Evolutionary conservation across 2,797 vertebrate species (phyloP).

Genomic region (Rhabdophis nuchalis): DNA sequence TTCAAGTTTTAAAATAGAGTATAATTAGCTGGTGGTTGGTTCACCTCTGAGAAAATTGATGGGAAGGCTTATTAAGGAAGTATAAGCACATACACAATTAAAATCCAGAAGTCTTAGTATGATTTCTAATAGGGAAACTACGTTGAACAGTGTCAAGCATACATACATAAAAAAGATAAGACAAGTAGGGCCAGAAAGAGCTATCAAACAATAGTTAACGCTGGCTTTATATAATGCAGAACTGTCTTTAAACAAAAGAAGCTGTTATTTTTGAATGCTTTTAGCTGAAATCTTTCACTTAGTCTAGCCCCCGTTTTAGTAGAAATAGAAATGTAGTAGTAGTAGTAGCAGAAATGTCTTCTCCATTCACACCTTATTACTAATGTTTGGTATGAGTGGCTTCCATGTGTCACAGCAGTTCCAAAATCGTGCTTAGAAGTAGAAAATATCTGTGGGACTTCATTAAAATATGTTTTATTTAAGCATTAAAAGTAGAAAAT

Average conservation of each 20-base stretch:
- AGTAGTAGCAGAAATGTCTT: not conserved
- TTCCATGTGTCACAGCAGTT: not conserved
- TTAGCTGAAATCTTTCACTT: not conserved
- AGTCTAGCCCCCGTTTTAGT: not conserved
- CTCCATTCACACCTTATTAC: not conserved
- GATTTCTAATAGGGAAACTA: not conserved
- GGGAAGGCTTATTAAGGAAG: not conserved
- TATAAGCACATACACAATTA: not conserved
- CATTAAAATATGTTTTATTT: not conserved
- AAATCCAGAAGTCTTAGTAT: not conserved
- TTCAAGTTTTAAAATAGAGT: not conserved
- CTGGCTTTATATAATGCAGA: not conserved
- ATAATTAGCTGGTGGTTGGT: not conserved
- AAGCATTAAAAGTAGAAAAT: not conserved
- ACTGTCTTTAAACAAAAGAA: not conserved
- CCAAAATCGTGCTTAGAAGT: not conserved
- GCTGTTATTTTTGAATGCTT: not conserved
- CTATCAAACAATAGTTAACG: not conserved
- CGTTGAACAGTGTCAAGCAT: not conserved
- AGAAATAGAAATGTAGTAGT: not conserved
- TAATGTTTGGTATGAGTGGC: not conserved
- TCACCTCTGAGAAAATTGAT: not conserved
- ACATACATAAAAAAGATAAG: fast-evolving
- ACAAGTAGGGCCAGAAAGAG: not conserved
- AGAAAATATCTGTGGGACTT: not conserved